Evolutionary conservation across 2,797 vertebrate species (phyloP), one percentile per base, ranked within the genome.

Genomic region (Chelidonichthys spinosus): DNA sequence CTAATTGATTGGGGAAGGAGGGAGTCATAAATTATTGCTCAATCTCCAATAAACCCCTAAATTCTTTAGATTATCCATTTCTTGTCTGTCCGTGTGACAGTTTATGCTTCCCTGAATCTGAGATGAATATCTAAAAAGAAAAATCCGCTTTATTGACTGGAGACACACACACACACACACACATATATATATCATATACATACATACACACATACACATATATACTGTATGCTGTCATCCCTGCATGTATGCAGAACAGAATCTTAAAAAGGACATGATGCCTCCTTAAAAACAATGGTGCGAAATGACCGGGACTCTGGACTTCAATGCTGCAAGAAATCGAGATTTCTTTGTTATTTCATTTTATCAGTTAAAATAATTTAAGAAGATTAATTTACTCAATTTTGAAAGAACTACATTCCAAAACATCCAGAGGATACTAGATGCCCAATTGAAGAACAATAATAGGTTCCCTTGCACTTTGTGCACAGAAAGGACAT

Each of bases 21-120:
- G 79, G 66, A 78, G 39, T 76, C 79, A 74, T 87, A 69, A 75
- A 90, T 89, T 79, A 83, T 89, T 87, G 56, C 81, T 78, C 69
- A 67, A 39, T 69, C 76, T 78, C 49, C 65, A 66, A 63, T 43
- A 69, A 81, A 37, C 69, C 71, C 54, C 69, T 62, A 52, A 72
- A 79, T 55, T 86, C 32, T 67, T 59, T 36, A 69, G 72, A 83
- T 63, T 74, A 76, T 69, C 37, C 49, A 76, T 80, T 77, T 85
- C 44, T 73, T 25, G 25, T 25, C 25, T 42, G 35, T 61, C 53
- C 36, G 3, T 44, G 32, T 49, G 11, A 44, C 53, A 67, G 13
- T n/a, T 59, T 33, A 11, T 72, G 63, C 35, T 54, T 69, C 35
- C 14, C 42, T 59, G 62, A 83, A 63, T 72, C 72, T 56, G 4